phyloP scores from a whole-genome alignment of 1,140 invertebrate species.

The roundworm (Caenorhabditis elegans) region WBcel235 BX284606.5:6312001-6312500 shows the following conservation, averaged over 20 bases:
- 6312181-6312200: neutral
- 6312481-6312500: conserved; percentile 19
- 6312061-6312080: neutral
- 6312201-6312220: neutral
- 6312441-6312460: neutral
- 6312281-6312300: neutral
- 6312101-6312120: neutral
- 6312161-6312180: neutral
- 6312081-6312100: neutral
- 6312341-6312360: conserved; percentile 20
- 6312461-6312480: neutral
- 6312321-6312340: neutral
- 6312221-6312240: neutral
- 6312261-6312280: no score
- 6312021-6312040: neutral
- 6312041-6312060: neutral
- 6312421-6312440: neutral
- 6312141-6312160: neutral
- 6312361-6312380: neutral
- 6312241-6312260: neutral
- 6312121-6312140: neutral
- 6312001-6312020: neutral
- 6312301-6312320: conserved; percentile 1
- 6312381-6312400: neutral
- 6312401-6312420: neutral